Evolutionary conservation across 2,888 invertebrate species (phyloP), one percentile per base, ranked within the genome.

Genomic region (Callinectes sapidus): DNA sequence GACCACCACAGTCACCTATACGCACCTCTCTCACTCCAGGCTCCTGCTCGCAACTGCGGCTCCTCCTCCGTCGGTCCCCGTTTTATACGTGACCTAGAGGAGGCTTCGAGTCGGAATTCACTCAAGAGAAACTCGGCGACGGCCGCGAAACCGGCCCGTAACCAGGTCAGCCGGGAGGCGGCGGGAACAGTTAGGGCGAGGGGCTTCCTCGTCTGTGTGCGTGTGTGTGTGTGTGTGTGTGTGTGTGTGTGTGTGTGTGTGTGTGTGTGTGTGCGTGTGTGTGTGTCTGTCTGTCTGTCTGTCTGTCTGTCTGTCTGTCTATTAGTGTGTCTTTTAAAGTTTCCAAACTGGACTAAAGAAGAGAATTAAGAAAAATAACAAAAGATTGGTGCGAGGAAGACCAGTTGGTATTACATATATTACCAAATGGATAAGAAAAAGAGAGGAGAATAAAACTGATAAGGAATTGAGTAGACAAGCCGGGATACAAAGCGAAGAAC

Each of bases 11-110:
- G n/a, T 39, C 55, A 39, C 48, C 89, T 16, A 16, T 92, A 92
- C 92, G 88, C 92, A 92, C 92, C 92, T 92, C 91, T 92, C 89
- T 89, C 89, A 92, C 92, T 89, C 92, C 92, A 35, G 89, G 66
- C 32, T 61, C 81, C 89, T 89, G 55, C 32, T 66, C 61, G 89
- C 89, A 89, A 92, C 92, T 92, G 89, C 88, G 48, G 85, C 23
- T 28, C 85, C 32, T 55, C 81, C 28, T 32, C 28, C 85, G 39
- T 39, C 16, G 28, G 48, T 39, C 32, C 6, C 55, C 71, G 66
- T 91, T 89, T 91, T 91, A 91, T 91, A 91, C 91, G 88, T 89
- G 89, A 89, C 89, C 91, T 87, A 91, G 35, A 88, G 91, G 89
- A 54, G 89, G 42, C 87, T 85, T 91, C 91, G 91, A 91, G 55